Base-by-base conservation (phyloP, 2,113 vertebrate genomes). In the Prionailurus bengalensis region DNA sequence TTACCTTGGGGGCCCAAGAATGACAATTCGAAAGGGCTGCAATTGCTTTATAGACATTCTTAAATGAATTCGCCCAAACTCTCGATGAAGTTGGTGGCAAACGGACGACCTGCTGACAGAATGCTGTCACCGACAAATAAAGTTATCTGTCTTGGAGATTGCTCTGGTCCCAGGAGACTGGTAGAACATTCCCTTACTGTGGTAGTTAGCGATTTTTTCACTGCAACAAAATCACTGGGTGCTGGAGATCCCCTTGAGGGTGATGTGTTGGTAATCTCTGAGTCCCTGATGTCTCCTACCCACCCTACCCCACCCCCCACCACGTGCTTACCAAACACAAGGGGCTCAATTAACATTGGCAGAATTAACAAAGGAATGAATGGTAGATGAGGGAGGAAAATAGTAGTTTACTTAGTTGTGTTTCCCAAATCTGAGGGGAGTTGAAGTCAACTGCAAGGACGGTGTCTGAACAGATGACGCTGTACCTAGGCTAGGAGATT, bases 31-130 rank as follows among this genome's bases (percentile, higher is more conserved):
- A 55, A 95, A 94, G 48, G 81, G 19, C 33, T 92, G 36, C 76
- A 51, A 12, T 51, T 84, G 61, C 45, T 55, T 92, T 55, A 55
- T n/a, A 68, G 66, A 86, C n/a, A 23, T 89, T 65, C 63, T 65
- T 94, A 86, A 79, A 82, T 65, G 94, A 89, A 80, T 95, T 89
- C 79, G 17, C 71, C 36, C 42, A 88, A 76, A 27, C 29, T 96
- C 91, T 81, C 19, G 16, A 0, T 51, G 31, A 94, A 55, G 45
- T 33, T 21, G 29, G n/a, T 58, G 71, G 53, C 48, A 83, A 51
- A 45, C 8, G 31, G 53, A 9, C 55, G 63, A 65, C 88, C 53
- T 31, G 42, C 53, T 39, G 15, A 39, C 39, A 81, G 7, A 29
- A 29, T 5, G 17, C 94, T 96, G 66, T 89, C 61, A 82, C 48